These are phyloP conservation scores for Pristiophorus japonicus DNA, from an alignment of 2,113 vertebrate species.

Conservation along the genomic window DNA sequence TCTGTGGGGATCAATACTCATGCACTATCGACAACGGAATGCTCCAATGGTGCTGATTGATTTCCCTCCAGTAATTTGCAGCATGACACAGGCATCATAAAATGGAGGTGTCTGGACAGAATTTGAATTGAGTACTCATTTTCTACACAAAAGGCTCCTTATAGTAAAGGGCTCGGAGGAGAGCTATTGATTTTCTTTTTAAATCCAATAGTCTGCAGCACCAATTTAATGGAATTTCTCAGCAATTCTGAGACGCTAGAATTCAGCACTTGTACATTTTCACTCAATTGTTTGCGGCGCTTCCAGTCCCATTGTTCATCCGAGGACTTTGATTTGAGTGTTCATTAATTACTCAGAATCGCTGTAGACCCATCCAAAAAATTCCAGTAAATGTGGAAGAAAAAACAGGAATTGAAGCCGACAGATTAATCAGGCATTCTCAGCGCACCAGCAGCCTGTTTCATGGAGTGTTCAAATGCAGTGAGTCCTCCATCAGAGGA, in stretches of 20 bases:
- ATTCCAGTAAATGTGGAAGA: not conserved
- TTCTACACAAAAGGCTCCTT: not conserved
- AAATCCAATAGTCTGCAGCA: not conserved
- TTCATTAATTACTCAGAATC: not conserved
- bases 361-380: not conserved
- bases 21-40: not conserved
- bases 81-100: not conserved
- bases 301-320: not conserved
- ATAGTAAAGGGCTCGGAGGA: not conserved
- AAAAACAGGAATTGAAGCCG: not conserved
- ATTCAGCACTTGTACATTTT: not conserved
- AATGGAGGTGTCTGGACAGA: not conserved
- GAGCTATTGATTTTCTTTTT: not conserved
- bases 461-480: not conserved
- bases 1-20: conserved; percentile 6
- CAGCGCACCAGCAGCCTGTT: not conserved
- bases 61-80: not conserved
- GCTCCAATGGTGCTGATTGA: not conserved
- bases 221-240: not conserved
- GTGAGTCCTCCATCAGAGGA: not conserved
- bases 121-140: not conserved
- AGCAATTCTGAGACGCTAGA: not conserved
- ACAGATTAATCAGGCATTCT: not conserved
- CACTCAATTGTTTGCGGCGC: not conserved
- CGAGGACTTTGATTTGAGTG: not conserved